Evolutionary conservation across 92 coral and sea anemone genomes (phyloP).

Genomic region (Heliopora coerulea): DNA sequence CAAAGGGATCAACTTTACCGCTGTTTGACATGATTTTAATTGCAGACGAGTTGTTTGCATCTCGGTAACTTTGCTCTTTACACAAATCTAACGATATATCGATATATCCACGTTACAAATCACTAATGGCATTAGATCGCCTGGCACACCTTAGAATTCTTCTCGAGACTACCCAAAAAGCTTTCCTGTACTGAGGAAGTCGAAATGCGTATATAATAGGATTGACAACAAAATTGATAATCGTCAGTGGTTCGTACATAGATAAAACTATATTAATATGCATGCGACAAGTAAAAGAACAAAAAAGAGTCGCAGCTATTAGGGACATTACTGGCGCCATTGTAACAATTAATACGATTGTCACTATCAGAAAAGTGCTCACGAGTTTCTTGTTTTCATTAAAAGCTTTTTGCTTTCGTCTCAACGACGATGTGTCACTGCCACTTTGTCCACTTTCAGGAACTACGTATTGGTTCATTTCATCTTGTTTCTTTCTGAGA

Average conservation of each 20-base stretch:
- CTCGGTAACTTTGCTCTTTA: too few species aligned
- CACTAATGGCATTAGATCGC: neutral
- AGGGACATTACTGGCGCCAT: neutral
- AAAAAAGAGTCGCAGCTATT: neutral
- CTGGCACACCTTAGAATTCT: neutral
- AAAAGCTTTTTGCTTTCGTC: slow-evolving; percentile 8
- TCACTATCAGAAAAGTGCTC: slow-evolving; percentile 12
- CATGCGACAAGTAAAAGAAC: neutral
- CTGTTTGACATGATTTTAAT: too few species aligned
- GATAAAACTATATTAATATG: neutral
- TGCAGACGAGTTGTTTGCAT: too few species aligned
- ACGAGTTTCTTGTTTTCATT: slow-evolving; percentile 12
- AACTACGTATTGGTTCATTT: slow-evolving; percentile 8
- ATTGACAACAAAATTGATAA: slow-evolving; percentile 14
- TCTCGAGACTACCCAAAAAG: slow-evolving; percentile 6
- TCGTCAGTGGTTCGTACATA: neutral
- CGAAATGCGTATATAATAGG: slow-evolving; percentile 29
- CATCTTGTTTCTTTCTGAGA: neutral
- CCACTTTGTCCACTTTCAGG: neutral
- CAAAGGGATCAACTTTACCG: too few species aligned
- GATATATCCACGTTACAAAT: too few species aligned
- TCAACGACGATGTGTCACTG: neutral
- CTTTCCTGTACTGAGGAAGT: slow-evolving; percentile 15
- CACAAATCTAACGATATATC: too few species aligned
- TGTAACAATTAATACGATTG: slow-evolving; percentile 1